A percentile compares a stretch with the other conserved stretches of the same genome.
Conservation (phyloP, 2,888 invertebrate genomes). For the Apocheima hispidaria region DNA sequence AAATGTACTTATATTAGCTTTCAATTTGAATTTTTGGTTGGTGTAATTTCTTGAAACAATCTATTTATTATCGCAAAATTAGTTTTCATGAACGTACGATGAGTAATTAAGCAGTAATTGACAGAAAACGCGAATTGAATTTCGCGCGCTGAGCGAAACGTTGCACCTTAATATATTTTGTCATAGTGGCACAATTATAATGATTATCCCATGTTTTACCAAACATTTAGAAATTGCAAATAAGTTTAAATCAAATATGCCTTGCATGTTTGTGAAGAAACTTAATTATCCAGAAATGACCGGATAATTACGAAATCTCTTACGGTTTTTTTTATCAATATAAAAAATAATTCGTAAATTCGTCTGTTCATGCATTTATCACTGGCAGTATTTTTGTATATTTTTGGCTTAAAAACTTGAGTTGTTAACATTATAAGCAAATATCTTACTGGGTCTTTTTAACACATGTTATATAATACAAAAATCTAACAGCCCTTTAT, state of each 20-base stretch:
- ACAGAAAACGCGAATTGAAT: too few relatives aligned
- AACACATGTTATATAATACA: neutral
- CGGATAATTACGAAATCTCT: too few relatives aligned
- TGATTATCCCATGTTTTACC: neutral
- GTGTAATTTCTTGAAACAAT: too few relatives aligned
- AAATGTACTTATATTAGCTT: too few relatives aligned
- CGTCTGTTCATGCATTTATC: slow-evolving; percentile 17
- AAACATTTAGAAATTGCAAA: neutral
- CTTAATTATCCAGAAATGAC: too few relatives aligned
- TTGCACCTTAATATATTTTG: neutral
- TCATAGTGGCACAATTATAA: neutral
- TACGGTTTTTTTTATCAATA: too few relatives aligned
- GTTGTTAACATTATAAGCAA: slow-evolving; percentile 2
- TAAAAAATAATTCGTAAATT: slow-evolving; percentile 17
- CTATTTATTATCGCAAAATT: too few relatives aligned
- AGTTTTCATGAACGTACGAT: too few relatives aligned
- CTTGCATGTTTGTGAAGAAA: neutral
- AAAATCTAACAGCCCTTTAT: neutral
- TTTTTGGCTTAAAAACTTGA: slow-evolving; percentile 7
- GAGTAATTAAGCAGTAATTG: too few relatives aligned
- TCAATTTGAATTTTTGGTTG: too few relatives aligned
- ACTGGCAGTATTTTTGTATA: slow-evolving; percentile 11
- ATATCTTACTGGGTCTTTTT: slow-evolving; percentile 1
- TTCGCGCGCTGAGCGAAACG: too few relatives aligned
- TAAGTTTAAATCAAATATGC: neutral